Evolutionary conservation across 2,888 invertebrate species (phyloP).

Genomic region (Pristionchus maxplancki): DNA sequence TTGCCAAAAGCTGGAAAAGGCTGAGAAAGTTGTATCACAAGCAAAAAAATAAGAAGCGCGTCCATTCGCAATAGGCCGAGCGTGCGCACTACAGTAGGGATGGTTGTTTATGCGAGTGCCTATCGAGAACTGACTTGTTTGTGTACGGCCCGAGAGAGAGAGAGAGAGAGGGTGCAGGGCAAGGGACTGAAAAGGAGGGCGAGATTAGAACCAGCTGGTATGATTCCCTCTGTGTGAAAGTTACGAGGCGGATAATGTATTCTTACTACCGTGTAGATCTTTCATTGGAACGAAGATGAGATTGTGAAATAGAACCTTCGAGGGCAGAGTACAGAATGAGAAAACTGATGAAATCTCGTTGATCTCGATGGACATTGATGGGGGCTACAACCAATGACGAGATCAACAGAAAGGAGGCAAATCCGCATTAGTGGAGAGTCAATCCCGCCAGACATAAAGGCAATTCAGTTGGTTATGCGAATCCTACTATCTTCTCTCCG

Average conservation of each 20-base stretch:
- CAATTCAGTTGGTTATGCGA: not conserved
- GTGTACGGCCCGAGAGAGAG: not conserved
- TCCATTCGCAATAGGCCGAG: not conserved
- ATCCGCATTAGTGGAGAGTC: slow-evolving; percentile 29
- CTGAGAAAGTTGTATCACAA: not conserved
- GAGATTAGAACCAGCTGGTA: not conserved
- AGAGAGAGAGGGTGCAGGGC: not conserved
- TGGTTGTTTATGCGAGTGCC: not conserved
- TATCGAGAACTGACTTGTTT: slow-evolving; percentile 1
- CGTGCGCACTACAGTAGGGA: not conserved
- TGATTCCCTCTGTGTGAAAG: not conserved
- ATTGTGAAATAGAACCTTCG: too few species aligned
- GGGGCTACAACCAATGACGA: slow-evolving; percentile 18
- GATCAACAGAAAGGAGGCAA: not conserved
- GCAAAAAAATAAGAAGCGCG: not conserved
- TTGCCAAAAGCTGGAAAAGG: not conserved
- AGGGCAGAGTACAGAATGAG: too few species aligned
- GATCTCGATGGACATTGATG: not conserved
- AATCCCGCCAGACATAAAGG: not conserved
- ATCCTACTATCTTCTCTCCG: not conserved
- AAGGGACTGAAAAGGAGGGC: not conserved
- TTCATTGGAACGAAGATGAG: too few species aligned
- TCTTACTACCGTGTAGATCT: not conserved
- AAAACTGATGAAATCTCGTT: not conserved
- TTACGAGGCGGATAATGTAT: not conserved